phyloP scores from a whole-genome alignment of 2,797 vertebrate species.

The Peromyscus nudipes region DNA sequence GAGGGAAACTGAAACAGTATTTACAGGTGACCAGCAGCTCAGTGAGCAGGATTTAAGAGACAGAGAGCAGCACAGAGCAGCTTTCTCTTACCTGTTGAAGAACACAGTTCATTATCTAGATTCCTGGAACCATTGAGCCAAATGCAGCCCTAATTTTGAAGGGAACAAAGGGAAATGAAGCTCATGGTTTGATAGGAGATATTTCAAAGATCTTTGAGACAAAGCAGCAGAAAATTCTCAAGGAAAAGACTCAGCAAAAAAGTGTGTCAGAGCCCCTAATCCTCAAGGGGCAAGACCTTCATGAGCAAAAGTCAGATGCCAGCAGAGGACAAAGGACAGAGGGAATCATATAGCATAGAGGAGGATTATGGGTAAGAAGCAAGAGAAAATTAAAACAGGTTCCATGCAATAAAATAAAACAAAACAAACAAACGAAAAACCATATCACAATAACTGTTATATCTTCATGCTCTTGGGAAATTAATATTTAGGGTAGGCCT shows the following conservation, averaged over 20 bases:
- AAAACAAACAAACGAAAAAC: not conserved
- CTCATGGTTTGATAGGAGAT: conserved; percentile 85
- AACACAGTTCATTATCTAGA: conserved; percentile 57
- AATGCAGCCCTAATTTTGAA: conserved; percentile 83
- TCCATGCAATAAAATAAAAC: not conserved
- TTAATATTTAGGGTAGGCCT: conserved; percentile 80
- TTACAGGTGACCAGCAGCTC: conserved; percentile 33
- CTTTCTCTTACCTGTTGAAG: conserved; percentile 26
- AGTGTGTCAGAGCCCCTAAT: conserved; percentile 86
- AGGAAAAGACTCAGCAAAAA: conserved; percentile 86
- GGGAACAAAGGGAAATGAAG: conserved; percentile 87
- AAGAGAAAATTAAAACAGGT: conserved; percentile 85
- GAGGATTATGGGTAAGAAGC: conserved; percentile 81
- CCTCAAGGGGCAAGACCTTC: conserved; percentile 88
- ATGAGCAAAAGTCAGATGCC: conserved; percentile 83
- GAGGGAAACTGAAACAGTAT: conserved; percentile 51
- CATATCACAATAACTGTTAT: conserved; percentile 73
- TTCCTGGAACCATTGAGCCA: conserved; percentile 79
- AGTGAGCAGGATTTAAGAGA: conserved; percentile 60
- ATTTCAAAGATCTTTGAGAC: conserved; percentile 88
- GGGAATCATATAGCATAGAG: conserved; percentile 83
- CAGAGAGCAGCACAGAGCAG: not conserved
- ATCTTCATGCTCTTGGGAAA: conserved; percentile 83
- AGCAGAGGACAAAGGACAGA: conserved; percentile 87
- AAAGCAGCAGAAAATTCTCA: conserved; percentile 85